These are phyloP conservation scores for Ectemnius continuus DNA, from an alignment of 2,888 invertebrate genomes.

Conservation along the genomic window DNA sequence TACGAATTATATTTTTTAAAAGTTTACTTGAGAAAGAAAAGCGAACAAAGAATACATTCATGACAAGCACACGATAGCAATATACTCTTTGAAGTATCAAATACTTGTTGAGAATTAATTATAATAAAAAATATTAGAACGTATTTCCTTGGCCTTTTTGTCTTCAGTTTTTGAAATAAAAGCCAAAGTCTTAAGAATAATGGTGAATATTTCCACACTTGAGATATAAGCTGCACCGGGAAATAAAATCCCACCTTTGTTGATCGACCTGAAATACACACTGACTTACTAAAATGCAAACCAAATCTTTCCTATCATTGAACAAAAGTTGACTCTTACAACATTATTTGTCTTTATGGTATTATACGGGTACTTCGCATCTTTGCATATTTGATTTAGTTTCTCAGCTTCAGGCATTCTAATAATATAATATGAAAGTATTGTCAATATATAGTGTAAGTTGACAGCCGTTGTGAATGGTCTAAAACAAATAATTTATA, in stretches of 20 bases:
- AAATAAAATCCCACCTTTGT: slow-evolving; percentile 61
- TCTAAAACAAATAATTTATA: too few species aligned
- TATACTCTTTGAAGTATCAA: slow-evolving; percentile 3
- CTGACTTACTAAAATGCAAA: too few species aligned
- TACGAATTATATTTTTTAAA: too few species aligned
- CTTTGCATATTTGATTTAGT: too few species aligned
- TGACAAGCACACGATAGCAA: neutral
- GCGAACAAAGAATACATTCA: neutral
- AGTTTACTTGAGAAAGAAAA: too few species aligned
- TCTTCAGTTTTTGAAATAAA: too few species aligned
- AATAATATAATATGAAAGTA: too few species aligned
- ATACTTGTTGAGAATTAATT: neutral
- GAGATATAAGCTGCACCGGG: slow-evolving; percentile 61
- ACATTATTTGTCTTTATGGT: slow-evolving; percentile 21
- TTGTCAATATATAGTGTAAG: too few species aligned
- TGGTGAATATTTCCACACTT: slow-evolving; percentile 52
- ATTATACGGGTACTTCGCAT: too few species aligned
- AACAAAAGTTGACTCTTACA: slow-evolving; percentile 24
- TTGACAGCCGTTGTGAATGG: too few species aligned
- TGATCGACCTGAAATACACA: slow-evolving; percentile 56
- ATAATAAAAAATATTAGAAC: neutral
- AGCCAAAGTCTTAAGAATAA: slow-evolving; percentile 8
- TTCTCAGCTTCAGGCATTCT: too few species aligned
- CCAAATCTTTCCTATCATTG: too few species aligned
- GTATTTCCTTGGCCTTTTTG: neutral